Conservation (phyloP, 2,797 vertebrate species). For the Acanthurus tractus region DNA sequence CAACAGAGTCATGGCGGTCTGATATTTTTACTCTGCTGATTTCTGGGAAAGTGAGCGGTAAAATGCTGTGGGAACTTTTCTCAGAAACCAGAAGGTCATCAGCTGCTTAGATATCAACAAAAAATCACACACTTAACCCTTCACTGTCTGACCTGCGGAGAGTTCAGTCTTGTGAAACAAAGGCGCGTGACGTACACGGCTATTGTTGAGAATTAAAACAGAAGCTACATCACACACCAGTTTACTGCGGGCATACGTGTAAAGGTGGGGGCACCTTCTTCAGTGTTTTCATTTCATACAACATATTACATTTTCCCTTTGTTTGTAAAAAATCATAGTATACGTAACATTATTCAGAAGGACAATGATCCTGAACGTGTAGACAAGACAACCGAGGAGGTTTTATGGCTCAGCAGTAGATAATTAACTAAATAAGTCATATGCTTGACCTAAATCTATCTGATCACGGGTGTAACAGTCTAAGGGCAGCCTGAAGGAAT, state of each 20-base stretch:
- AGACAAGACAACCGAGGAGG: no score
- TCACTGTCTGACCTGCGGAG: background rate
- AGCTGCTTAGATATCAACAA: constrained; percentile 63
- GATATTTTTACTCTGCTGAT: constrained; percentile 52
- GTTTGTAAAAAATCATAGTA: background rate
- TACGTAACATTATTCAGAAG: no score
- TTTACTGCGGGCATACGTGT: background rate
- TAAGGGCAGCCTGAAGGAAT: no score
- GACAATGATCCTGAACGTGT: no score
- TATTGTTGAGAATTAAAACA: background rate
- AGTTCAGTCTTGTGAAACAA: background rate
- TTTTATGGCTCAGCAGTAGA: no score
- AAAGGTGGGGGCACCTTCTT: background rate
- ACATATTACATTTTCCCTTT: no score
- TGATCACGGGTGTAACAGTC: no score
- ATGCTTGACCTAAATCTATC: no score
- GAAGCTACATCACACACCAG: background rate
- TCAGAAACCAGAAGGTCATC: constrained; percentile 60
- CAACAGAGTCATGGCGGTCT: constrained; percentile 63
- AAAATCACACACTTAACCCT: constrained; percentile 1
- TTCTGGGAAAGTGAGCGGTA: constrained; percentile 54
- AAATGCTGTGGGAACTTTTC: constrained; percentile 48
- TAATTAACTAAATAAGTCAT: no score
- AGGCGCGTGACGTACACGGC: background rate
- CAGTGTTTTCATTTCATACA: background rate